Evolutionary conservation across 1,140 invertebrate species (phyloP), one percentile per base, ranked within the genome.

Genomic region (Oncopeltus fasciatus): DNA sequence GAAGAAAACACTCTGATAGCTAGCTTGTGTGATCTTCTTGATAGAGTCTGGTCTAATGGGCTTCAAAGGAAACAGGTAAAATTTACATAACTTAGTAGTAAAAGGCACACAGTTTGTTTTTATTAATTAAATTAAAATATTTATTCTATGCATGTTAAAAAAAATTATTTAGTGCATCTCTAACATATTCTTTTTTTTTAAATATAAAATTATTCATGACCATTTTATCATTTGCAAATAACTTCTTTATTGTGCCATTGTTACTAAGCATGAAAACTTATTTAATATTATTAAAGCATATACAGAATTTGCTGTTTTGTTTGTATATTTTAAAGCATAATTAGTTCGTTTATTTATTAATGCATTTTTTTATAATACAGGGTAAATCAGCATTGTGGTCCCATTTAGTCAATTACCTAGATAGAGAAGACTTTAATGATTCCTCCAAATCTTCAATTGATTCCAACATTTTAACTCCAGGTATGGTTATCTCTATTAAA

Each of bases 1-100:
- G 96, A 99, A 77, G 96, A 99, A 73, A 99, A 95, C 70, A 98
- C 95, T 0, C 79, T 99, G 59, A 96, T 99, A 9, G 94, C 93
- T 14, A 91, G 92, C 69, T 78, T 99, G 0, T 99, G 97, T 77
- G 97, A 99, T 77, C 80, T 99, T 33, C 72, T 99, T 14, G 97
- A 99, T 75, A 81, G 96, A 66, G 90, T 99, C 46, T 99, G 96
- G 96, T 92, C 90, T 1, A 95, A 99, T 74, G 96, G 95, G 0
- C 74, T 98, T 18, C 92, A 95, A 71, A 87, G 86, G 44, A 98
- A 97, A 74, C 90, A 95, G 74, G 82, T 82, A 66, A n/a, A n/a
- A n/a, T n/a, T n/a, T n/a, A n/a, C n/a, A n/a, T n/a, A n/a, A n/a
- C n/a, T n/a, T n/a, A n/a, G n/a, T n/a, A n/a, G 38, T 11, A 43